Evolutionary conservation across 2,888 invertebrate genomes (phyloP).

Genomic region (Pherbina coryleti): DNA sequence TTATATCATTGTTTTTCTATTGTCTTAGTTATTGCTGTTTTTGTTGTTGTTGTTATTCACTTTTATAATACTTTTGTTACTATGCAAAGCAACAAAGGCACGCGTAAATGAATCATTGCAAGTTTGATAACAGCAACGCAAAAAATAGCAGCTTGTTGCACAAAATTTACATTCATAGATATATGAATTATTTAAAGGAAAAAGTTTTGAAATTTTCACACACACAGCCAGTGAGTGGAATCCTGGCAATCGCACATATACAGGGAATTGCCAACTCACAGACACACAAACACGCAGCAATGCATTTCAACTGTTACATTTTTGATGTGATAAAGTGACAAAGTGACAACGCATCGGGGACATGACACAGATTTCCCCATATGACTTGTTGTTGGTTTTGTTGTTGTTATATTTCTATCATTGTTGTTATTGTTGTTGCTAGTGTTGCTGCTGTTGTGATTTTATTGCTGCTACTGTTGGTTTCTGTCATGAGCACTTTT

Average conservation of each 20-base stretch:
- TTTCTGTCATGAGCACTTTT: not conserved
- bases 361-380: constrained; percentile 42
- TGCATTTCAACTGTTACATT: not conserved
- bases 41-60: not conserved
- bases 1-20: too few relatives aligned
- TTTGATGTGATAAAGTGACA: constrained; percentile 19
- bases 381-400: constrained; percentile 27
- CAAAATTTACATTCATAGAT: too few relatives aligned
- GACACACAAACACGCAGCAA: constrained; percentile 32
- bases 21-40: too few relatives aligned
- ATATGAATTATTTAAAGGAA: not conserved
- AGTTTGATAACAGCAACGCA: not conserved
- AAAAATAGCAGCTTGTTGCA: too few relatives aligned
- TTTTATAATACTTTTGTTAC: too few relatives aligned
- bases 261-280: constrained; percentile 26
- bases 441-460: not conserved
- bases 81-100: not conserved
- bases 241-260: constrained; percentile 21
- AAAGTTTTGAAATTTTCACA: not conserved
- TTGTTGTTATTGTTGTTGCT: not conserved
- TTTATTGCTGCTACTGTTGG: not conserved
- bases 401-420: not conserved
- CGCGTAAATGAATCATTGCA: not conserved
- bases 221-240: not conserved
- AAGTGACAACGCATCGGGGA: constrained; percentile 39